Percentiles rank a stretch among this genome's conserved stretches.
Evolutionary conservation across 2,113 vertebrate genomes (phyloP).

Genomic region (Nesoenas mayeri): DNA sequence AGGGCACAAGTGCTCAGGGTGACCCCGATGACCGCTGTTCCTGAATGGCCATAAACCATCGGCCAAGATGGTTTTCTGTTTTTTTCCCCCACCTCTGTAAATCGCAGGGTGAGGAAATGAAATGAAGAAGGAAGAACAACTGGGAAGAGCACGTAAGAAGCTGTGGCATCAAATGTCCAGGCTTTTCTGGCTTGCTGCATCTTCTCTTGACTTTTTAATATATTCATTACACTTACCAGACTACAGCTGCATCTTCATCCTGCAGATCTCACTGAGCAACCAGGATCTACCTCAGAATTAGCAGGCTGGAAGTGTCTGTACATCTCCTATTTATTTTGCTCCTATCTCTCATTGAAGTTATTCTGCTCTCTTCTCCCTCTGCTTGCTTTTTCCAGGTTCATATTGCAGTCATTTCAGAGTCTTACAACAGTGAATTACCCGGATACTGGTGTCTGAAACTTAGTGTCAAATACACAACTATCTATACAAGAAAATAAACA

Average conservation of each 20-base stretch:
- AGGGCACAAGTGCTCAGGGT: background rate
- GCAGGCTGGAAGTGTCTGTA: background rate
- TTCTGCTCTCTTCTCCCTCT: background rate
- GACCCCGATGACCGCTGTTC: accelerated
- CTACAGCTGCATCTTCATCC: background rate
- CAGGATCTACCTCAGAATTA: background rate
- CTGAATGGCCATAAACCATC: background rate
- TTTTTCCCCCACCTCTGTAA: background rate
- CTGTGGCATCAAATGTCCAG: background rate
- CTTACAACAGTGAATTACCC: background rate
- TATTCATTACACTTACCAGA: background rate
- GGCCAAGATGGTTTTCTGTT: background rate
- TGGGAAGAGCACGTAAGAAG: background rate
- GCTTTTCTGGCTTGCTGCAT: background rate
- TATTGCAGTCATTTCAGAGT: background rate
- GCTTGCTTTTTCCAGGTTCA: background rate
- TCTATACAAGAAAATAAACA: background rate
- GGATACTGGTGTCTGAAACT: background rate
- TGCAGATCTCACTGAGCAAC: background rate
- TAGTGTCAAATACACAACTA: background rate
- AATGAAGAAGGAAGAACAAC: background rate
- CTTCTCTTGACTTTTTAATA: background rate
- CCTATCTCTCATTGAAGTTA: background rate
- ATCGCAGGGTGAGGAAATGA: background rate
- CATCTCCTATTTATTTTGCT: background rate